Evolutionary conservation across 2,888 invertebrate species (phyloP).

Genomic region (Drosophila mayaguana): DNA sequence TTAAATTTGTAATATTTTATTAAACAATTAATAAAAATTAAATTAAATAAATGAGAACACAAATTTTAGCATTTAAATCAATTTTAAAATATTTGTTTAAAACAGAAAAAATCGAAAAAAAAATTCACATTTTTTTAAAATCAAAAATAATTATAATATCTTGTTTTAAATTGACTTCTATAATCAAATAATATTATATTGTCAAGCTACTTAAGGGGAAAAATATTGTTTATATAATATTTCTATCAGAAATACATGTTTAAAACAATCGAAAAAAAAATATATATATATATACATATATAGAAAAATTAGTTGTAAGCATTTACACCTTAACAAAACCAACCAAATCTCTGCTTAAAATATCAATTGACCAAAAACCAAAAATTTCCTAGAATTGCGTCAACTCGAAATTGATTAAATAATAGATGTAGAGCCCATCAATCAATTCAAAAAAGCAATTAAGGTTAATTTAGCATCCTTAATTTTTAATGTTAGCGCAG

Average conservation of each 20-base stretch:
- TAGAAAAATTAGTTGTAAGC: no score
- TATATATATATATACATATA: no score
- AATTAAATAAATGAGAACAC: not conserved
- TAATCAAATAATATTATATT: no score
- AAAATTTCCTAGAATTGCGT: conserved; percentile 5
- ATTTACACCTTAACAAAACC: not conserved
- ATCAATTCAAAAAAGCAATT: conserved; percentile 54
- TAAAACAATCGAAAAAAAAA: not conserved
- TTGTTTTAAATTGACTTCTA: no score
- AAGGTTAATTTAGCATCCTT: conserved; percentile 56
- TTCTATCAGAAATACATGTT: no score
- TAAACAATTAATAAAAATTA: not conserved
- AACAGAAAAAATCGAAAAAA: not conserved
- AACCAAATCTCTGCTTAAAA: conserved; percentile 15
- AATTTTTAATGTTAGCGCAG: conserved; percentile 50
- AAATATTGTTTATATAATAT: no score
- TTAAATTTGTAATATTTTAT: not conserved
- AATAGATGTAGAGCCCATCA: conserved; percentile 28
- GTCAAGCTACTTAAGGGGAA: no score
- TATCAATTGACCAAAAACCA: conserved; percentile 9
- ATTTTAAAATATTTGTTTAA: no score
- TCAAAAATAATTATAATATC: no score
- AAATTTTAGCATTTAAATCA: not conserved
- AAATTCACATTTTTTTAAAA: not conserved
- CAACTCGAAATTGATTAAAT: conserved; percentile 44